Conservation (phyloP, 2,797 vertebrate genomes). For the Sebastes trivittatus region DNA sequence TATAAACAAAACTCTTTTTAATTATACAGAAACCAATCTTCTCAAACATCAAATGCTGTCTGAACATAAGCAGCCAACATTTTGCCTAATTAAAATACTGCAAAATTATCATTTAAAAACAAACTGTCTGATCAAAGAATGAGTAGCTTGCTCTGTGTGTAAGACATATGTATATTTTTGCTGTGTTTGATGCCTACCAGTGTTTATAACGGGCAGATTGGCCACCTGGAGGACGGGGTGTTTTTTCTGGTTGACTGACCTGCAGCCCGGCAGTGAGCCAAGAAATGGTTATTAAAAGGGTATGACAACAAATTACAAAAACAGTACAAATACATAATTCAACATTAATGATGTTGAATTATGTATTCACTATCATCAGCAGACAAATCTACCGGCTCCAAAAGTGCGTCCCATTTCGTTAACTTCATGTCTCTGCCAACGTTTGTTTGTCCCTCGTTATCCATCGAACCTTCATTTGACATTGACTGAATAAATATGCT, state of each 20-base stretch:
- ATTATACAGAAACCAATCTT: background rate
- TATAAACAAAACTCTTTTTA: background rate
- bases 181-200: background rate
- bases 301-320: slow-evolving; percentile 7
- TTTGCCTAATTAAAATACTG: background rate
- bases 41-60: background rate
- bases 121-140: background rate
- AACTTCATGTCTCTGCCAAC: background rate
- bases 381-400: background rate
- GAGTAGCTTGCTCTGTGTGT: background rate
- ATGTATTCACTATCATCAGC: background rate
- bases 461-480: background rate
- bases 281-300: background rate
- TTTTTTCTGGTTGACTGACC: slow-evolving; percentile 29
- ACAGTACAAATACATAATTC: slow-evolving; percentile 10
- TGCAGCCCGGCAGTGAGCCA: slow-evolving; percentile 11
- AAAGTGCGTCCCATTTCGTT: background rate
- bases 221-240: background rate
- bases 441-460: background rate
- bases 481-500: background rate
- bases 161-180: background rate
- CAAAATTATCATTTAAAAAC: background rate
- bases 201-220: background rate
- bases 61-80: background rate
- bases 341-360: slow-evolving; percentile 22